Evolutionary conservation across 2,888 invertebrate genomes (phyloP).

Genomic region (Polyploca ridens): DNA sequence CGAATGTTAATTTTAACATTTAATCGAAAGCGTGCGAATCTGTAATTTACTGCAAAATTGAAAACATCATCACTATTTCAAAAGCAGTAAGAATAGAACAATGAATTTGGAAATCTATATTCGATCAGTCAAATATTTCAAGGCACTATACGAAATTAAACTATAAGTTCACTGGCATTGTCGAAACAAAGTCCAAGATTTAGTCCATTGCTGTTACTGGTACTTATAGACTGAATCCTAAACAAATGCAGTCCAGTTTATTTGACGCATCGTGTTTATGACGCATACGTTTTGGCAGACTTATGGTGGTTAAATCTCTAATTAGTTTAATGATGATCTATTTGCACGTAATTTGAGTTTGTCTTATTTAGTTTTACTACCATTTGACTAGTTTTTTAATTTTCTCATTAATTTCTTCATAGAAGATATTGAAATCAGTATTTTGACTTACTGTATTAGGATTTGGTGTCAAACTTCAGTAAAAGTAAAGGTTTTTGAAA

Average conservation of each 20-base stretch:
- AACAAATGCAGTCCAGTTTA: background rate
- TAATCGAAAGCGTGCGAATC: background rate
- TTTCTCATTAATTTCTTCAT: background rate
- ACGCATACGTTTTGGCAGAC: conserved; percentile 11
- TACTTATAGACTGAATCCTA: background rate
- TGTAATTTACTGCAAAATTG: background rate
- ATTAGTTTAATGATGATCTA: conserved; percentile 12
- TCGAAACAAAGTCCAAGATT: background rate
- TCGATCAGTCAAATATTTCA: background rate
- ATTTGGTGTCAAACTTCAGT: too few species aligned
- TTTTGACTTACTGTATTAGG: too few species aligned
- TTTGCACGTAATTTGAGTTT: background rate
- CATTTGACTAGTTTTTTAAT: background rate
- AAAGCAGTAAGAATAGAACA: background rate
- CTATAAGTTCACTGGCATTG: background rate
- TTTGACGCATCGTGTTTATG: background rate
- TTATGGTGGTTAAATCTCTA: conserved; percentile 5
- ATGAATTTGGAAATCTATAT: conserved; percentile 2
- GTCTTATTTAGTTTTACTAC: conserved; percentile 14
- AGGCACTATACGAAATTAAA: background rate
- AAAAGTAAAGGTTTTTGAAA: too few species aligned
- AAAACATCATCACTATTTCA: background rate
- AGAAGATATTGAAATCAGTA: too few species aligned
- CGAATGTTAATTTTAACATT: background rate
- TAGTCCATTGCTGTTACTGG: background rate